A percentile compares a stretch with the other conserved stretches of the same genome.
Conservation (phyloP, 1,140 invertebrate species). For the Stegodyphus dumicola region DNA sequence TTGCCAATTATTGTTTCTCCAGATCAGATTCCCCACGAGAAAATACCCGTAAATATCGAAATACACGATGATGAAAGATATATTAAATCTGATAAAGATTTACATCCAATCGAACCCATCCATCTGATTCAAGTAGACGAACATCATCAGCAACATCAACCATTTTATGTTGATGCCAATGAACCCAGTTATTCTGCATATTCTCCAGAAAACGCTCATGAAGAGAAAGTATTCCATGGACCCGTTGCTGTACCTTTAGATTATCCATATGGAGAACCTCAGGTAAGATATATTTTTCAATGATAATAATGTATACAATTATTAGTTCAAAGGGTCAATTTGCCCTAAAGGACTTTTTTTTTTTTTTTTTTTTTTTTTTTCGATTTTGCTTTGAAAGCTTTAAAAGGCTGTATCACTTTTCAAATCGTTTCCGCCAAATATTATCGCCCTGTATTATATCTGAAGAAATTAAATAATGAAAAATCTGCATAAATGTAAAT, state of each 20-base stretch:
- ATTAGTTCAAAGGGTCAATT: no score
- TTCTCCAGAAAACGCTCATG: not conserved
- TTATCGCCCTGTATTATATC: no score
- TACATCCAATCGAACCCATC: conserved; percentile 41
- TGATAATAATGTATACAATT: no score
- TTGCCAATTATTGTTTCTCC: conserved; percentile 32
- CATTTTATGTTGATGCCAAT: not conserved
- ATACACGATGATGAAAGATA: conserved; percentile 27
- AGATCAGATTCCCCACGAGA: not conserved
- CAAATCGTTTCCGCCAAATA: no score
- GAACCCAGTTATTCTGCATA: not conserved
- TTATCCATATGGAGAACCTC: conserved; percentile 11
- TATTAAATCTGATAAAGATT: conserved; percentile 14
- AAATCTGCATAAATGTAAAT: no score
- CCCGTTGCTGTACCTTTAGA: conserved; percentile 27
- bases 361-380: no score
- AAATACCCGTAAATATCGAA: conserved; percentile 25
- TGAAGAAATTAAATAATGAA: no score
- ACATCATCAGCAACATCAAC: not conserved
- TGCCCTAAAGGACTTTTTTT: no score
- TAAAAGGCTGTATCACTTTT: no score
- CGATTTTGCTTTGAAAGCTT: no score
- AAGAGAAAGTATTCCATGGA: conserved; percentile 19
- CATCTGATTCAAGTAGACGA: conserved; percentile 5
- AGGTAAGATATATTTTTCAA: not conserved